Evolutionary conservation across 2,888 invertebrate genomes (phyloP), one percentile per base, ranked within the genome.

Genomic region (Drosophila flavopinicola): DNA sequence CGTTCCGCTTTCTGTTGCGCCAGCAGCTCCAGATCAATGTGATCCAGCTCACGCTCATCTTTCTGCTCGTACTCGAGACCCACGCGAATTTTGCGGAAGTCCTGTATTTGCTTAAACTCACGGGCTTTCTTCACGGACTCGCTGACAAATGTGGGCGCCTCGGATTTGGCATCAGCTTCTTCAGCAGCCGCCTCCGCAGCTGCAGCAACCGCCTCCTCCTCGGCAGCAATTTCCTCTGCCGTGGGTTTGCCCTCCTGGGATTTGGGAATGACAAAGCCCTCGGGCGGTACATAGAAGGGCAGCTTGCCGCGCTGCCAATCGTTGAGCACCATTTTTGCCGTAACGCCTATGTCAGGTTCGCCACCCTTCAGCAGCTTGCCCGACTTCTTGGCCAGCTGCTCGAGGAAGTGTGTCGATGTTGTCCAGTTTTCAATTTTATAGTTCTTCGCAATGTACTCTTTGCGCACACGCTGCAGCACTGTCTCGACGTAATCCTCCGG

Each of bases 301-400:
- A 99, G 92, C 91, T 98, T 98, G 4, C 99, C 99, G 86, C 99
- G 93, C 92, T 99, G 99, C 96, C 98, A 99, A 91, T 99, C 99
- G 92, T 99, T 99, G 1, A 99, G 93, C 7, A 99, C 94, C 96
- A 98, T 98, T 90, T 96, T 95, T 0, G 99, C 95, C 1, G 96
- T 96, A 63, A 96, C 96, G 44, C 93, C 92, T 15, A 98, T 92
- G 92, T 99, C 98, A 7, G 99, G 98, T 89, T 99, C 99, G n/a
- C 98, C 99, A 79, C 97, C 97, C 90, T 98, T 99, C 7, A 98
- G 91, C 51, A 99, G 92, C 91, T 97, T 98, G 0, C 99, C 99
- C 9, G 94, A 94, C 72, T 95, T 94, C 45, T 93, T 93, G 0
- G 99, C 98, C 80, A 98, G 90, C 91, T 98, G 96, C 87, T 98